phyloP scores from a whole-genome alignment of 1,140 invertebrate genomes.

The Macrocentrus cingulum region DNA sequence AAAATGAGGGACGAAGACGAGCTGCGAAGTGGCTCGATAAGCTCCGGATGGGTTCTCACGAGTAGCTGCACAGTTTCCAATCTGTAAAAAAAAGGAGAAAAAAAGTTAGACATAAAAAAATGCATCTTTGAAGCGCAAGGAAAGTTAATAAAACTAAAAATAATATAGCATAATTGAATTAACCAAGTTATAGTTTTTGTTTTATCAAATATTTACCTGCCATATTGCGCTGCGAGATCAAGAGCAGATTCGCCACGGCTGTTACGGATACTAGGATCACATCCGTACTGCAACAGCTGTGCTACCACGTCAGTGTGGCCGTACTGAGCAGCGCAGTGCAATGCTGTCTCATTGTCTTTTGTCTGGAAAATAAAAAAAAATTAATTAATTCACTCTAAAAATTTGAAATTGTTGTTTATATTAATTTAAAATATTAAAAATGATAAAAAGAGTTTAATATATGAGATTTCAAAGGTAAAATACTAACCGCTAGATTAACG shows the following conservation, averaged over 20 bases:
- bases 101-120: neutral
- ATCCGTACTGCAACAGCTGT: conserved; percentile 81
- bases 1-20: conserved; percentile 66
- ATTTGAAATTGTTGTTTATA: no score
- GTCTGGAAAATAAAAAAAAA: conserved; percentile 67
- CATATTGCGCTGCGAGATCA: conserved; percentile 92
- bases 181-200: conserved; percentile 7
- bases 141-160: neutral
- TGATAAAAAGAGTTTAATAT: no score
- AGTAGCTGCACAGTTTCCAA: conserved; percentile 87
- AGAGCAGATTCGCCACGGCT: conserved; percentile 86
- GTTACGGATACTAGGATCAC: conserved; percentile 89
- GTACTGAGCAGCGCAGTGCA: conserved; percentile 94
- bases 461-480: conserved; percentile 11
- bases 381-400: no score
- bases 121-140: no score
- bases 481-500: conserved; percentile 77
- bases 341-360: conserved; percentile 87
- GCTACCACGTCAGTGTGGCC: conserved; percentile 88
- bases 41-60: conserved; percentile 76
- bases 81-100: conserved; percentile 55
- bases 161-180: neutral
- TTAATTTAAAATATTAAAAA: no score
- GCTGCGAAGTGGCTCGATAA: conserved; percentile 70
- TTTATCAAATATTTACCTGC: conserved; percentile 64